Evolutionary conservation across 2,797 vertebrate species (phyloP).

Genomic region (Cossypha heuglini): DNA sequence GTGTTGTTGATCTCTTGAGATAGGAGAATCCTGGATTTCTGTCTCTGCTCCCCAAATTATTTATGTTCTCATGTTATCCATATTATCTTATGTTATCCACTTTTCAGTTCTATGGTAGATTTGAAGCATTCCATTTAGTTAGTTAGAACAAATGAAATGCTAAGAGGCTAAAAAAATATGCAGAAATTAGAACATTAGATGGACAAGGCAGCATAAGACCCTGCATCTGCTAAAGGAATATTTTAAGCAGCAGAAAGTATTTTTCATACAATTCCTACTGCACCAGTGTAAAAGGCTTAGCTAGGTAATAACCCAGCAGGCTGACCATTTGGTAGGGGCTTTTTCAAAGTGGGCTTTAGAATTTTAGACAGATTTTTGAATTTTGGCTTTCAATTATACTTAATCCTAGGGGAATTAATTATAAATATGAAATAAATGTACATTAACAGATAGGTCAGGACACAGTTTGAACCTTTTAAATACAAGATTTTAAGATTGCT

Average conservation of each 20-base stretch:
- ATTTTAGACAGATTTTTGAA: not conserved
- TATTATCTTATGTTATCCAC: not conserved
- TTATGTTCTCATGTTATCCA: not conserved
- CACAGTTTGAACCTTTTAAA: not conserved
- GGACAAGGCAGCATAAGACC: not conserved
- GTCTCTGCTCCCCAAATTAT: not conserved
- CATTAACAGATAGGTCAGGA: not conserved
- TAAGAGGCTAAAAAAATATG: not conserved
- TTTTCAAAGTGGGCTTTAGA: not conserved
- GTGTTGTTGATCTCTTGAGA: conserved; percentile 12
- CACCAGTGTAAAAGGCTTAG: not conserved
- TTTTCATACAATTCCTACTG: not conserved
- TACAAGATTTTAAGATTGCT: not conserved
- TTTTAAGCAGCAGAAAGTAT: not conserved
- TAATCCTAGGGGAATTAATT: not conserved
- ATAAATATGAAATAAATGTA: not conserved
- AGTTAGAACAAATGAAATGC: not conserved
- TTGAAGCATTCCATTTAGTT: not conserved
- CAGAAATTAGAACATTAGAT: not conserved
- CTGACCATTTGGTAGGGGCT: not conserved
- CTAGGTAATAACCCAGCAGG: not conserved
- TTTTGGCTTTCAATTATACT: not conserved
- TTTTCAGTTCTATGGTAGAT: not conserved
- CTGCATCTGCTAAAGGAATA: not conserved
- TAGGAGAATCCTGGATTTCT: not conserved